phyloP scores from a whole-genome alignment of 1,140 invertebrate species.

The Charaxes varanes region DNA sequence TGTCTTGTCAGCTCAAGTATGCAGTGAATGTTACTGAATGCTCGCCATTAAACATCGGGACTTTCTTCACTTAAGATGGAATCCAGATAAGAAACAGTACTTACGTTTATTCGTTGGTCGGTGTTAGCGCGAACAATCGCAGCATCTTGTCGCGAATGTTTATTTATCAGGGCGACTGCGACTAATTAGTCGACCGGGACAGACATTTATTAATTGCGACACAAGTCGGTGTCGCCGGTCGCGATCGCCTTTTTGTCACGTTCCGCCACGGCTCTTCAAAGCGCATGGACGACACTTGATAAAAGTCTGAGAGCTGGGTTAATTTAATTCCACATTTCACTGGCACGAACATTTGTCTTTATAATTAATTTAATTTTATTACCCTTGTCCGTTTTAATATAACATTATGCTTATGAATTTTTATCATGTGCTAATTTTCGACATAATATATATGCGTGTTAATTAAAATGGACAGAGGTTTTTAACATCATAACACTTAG shows the following conservation, averaged over 20 bases:
- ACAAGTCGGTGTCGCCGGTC: conserved; percentile 44
- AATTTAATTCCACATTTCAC: conserved; percentile 46
- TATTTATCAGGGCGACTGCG: conserved; percentile 47
- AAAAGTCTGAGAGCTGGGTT: conserved; percentile 40
- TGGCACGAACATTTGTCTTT: conserved; percentile 29
- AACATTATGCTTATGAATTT: not conserved
- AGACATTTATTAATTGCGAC: conserved; percentile 66
- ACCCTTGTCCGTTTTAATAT: conserved; percentile 16
- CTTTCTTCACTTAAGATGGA: conserved; percentile 18
- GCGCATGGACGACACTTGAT: conserved; percentile 28
- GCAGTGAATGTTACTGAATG: conserved; percentile 14
- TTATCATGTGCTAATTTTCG: too few species aligned
- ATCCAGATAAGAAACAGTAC: conserved; percentile 9
- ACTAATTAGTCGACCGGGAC: conserved; percentile 60
- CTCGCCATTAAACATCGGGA: conserved; percentile 14
- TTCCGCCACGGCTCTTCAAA: conserved; percentile 34
- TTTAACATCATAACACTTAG: too few species aligned
- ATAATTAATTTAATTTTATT: conserved; percentile 28
- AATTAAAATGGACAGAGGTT: too few species aligned
- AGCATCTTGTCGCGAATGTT: conserved; percentile 45
- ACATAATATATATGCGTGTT: too few species aligned
- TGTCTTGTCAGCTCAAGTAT: conserved; percentile 14
- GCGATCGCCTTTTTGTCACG: conserved; percentile 40
- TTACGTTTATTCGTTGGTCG: conserved; percentile 1
- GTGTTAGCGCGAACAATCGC: conserved; percentile 34